Evolutionary conservation across 2,888 invertebrate species (phyloP).

Genomic region (Tiphia femorata): DNA sequence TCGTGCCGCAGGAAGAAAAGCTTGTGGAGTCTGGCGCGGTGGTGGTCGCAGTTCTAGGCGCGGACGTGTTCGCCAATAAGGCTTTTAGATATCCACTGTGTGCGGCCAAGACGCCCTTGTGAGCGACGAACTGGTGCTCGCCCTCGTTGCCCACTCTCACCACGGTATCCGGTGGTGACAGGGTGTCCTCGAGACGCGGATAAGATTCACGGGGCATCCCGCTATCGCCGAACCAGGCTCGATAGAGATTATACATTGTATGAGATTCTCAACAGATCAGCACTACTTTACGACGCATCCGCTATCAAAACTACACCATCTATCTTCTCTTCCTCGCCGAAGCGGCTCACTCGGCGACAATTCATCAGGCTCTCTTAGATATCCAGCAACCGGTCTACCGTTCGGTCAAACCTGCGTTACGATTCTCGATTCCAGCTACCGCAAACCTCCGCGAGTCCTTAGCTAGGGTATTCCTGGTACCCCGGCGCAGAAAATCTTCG

Average conservation of each 20-base stretch:
- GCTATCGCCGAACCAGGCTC: conserved; percentile 67
- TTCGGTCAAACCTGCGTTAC: too few relatives aligned
- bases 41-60: conserved; percentile 7
- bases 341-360: too few relatives aligned
- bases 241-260: conserved; percentile 68
- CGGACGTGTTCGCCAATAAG: conserved; percentile 68
- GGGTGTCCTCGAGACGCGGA: conserved; percentile 57
- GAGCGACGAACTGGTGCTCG: conserved; percentile 78
- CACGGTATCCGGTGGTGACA: conserved; percentile 75
- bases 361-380: too few relatives aligned
- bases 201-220: conserved; percentile 47
- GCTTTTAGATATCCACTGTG: conserved; percentile 82
- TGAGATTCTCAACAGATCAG: too few relatives aligned
- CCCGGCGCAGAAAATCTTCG: too few relatives aligned
- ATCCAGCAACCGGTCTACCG: too few relatives aligned
- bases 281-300: too few relatives aligned
- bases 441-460: too few relatives aligned
- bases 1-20: background rate
- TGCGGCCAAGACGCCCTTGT: conserved; percentile 75
- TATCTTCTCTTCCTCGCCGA: too few relatives aligned
- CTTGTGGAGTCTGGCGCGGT: conserved; percentile 15
- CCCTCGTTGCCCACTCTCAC: conserved; percentile 76
- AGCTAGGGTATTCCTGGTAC: too few relatives aligned
- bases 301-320: too few relatives aligned
- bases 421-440: too few relatives aligned